Base-by-base conservation (phyloP, 2,113 vertebrate species). In the Campylomormyrus numenius region DNA sequence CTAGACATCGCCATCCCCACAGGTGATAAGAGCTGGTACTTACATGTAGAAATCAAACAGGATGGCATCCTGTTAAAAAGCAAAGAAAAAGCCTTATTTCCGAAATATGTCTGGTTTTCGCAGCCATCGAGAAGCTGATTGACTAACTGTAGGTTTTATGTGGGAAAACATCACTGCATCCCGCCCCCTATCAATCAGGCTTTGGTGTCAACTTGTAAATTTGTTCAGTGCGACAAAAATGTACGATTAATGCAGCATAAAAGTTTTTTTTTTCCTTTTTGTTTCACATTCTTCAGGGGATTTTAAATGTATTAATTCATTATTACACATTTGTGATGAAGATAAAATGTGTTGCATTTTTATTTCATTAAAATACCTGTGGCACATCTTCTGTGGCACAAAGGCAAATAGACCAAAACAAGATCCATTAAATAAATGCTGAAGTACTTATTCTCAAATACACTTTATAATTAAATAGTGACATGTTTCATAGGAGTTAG, bases 61-160 rank as follows among this genome's bases (percentile, higher is more conserved):
- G 90, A 49, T 89, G 89, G 92, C 93, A 94, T 95, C 93, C 94
- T 94, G 94, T 92, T 92, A 94, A 95, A 95, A 93, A 95, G 89
- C 93, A 88, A 77, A 77, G 58, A 46, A 45, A 53, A 53, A 88
- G 42, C 24, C 35, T 80, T 48, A 58, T 70, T 70, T 70, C 62
- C 88, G 66, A 45, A 88, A 24, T 48, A 74, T 24, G 27, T 15
- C 74, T 89, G 88, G 48, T 42, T 89, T 45, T 80, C 17, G 35
- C 17, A n/a, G 31, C 49, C 62, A 46, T 88, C 19, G 21, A 66
- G 19, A 66, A 88, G 56, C 31, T 62, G 56, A 62, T 42, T 66
- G 24, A 74, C 39, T 74, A n/a, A 31, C n/a, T 74, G 19, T 66
- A 74, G 39, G 42, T 31, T 74, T 74, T 88, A 49, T 88, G 27